Conservation (phyloP, 2,888 invertebrate species). For the Drosophila leonis region DNA sequence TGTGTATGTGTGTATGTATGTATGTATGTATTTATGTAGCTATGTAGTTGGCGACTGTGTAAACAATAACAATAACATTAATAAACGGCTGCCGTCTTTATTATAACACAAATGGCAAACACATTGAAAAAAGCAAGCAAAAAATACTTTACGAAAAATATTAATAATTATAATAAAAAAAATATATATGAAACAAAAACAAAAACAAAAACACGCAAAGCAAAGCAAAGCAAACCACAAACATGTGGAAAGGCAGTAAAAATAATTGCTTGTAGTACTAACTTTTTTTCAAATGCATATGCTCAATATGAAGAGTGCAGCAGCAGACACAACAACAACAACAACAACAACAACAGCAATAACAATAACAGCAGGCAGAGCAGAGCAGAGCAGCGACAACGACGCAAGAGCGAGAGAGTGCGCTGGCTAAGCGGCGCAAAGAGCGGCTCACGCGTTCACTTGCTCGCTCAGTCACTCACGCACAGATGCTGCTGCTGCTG, state of each 20-base stretch:
- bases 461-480: slow-evolving; percentile 38
- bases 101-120: slow-evolving; percentile 15
- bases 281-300: slow-evolving; percentile 46
- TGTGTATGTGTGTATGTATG: not conserved
- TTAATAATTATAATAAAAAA: not conserved
- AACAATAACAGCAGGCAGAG: slow-evolving; percentile 9
- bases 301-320: slow-evolving; percentile 34
- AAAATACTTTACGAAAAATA: not conserved
- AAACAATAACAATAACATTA: slow-evolving; percentile 37
- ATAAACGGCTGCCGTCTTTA: slow-evolving; percentile 31
- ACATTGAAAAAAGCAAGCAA: slow-evolving; percentile 20
- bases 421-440: slow-evolving; percentile 19
- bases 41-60: slow-evolving; percentile 22
- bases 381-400: slow-evolving; percentile 13
- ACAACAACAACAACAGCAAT: slow-evolving; percentile 18
- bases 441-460: slow-evolving; percentile 35
- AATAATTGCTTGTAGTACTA: slow-evolving; percentile 46
- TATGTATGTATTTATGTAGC: slow-evolving; percentile 6
- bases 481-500: slow-evolving; percentile 38
- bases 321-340: slow-evolving; percentile 17
- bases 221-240: slow-evolving; percentile 24
- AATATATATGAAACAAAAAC: not conserved
- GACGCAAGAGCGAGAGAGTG: slow-evolving; percentile 38
- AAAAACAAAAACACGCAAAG: too few relatives aligned
- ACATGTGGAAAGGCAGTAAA: slow-evolving; percentile 13